phyloP scores from a whole-genome alignment of 2,888 invertebrate species.

The Acrobasis repandana region DNA sequence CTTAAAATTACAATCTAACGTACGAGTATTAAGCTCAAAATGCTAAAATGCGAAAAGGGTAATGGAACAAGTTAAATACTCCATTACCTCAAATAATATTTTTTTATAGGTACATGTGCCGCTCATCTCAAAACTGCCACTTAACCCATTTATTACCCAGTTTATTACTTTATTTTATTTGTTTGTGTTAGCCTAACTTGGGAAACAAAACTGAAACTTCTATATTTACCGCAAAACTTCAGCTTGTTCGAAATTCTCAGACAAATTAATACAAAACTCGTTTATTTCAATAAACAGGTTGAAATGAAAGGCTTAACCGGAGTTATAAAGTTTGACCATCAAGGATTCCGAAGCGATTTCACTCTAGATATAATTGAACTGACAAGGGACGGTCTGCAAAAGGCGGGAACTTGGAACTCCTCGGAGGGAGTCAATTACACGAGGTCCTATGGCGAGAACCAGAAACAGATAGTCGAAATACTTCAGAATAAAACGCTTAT shows the following conservation, averaged over 20 bases:
- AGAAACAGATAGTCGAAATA: constrained; percentile 94
- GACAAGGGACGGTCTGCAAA: constrained; percentile 90
- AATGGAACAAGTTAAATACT: no score
- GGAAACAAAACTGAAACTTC: neutral
- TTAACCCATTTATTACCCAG: neutral
- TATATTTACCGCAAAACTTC: constrained; percentile 6
- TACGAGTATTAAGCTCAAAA: no score
- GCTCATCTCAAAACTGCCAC: neutral
- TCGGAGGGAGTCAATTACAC: constrained; percentile 95
- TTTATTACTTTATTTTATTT: constrained; percentile 14
- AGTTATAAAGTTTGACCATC: constrained; percentile 95
- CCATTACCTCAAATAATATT: neutral
- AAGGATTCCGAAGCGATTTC: constrained; percentile 96
- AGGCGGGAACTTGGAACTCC: constrained; percentile 95
- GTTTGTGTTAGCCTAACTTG: constrained; percentile 34
- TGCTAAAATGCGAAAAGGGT: no score
- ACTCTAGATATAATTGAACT: constrained; percentile 95
- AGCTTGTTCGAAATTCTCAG: neutral
- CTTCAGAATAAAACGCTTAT: constrained; percentile 95
- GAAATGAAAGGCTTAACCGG: constrained; percentile 97
- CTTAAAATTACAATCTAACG: no score
- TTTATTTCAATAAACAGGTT: constrained; percentile 83
- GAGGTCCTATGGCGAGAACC: constrained; percentile 91
- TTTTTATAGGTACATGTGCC: neutral
- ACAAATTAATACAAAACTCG: constrained; percentile 29